Evolutionary conservation across 2,113 vertebrate species (phyloP), one percentile per base, ranked within the genome.

Genomic region (Hyperoodon ampullatus): DNA sequence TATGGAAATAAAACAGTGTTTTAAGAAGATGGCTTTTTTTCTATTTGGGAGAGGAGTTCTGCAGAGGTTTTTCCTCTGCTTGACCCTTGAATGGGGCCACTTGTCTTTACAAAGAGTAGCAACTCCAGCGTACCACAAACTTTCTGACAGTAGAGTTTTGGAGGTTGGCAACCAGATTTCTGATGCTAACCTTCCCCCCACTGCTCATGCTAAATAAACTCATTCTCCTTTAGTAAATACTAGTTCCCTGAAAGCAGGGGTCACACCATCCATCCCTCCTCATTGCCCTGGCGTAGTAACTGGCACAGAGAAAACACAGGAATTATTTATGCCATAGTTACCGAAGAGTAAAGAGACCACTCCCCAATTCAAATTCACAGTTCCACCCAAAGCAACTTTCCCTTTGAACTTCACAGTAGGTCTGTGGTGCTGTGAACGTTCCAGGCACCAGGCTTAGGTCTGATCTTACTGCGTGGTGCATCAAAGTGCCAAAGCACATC

Each of bases 141-240:
- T 58, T 74, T 77, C 75, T 74, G 33, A 71, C n/a, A 24, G 66
- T 6, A 24, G 16, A 66, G 35, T 7, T 85, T 84, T 47, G 42
- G 90, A 91, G 86, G 53, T 10, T 84, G 81, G 33, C 92, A 74
- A 75, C 42, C 14, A 35, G n/a, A 63, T 66, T 50, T 60, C 66
- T 60, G 63, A 81, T 44, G 50, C 14, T 39, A 14, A 61, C 30
- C 14, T 23, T 50, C 21, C 12, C 42, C 18, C 6, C 30, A 60
- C 21, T n/a, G 13, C 35, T 77, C 39, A 71, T 10, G 35, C 77
- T 35, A 70, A 93, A 30, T 35, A 70, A 93, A 30, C 58, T 63
- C 47, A n/a, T 28, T 68, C 33, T 61, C 47, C 89, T 44, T 60
- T 19, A 93, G 70, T 71, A n/a, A 90, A 72, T 4, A 89, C n/a